Evolutionary conservation across 2,113 vertebrate species (phyloP), one percentile per base, ranked within the genome.

Genomic region (Sisor rabdophorus): DNA sequence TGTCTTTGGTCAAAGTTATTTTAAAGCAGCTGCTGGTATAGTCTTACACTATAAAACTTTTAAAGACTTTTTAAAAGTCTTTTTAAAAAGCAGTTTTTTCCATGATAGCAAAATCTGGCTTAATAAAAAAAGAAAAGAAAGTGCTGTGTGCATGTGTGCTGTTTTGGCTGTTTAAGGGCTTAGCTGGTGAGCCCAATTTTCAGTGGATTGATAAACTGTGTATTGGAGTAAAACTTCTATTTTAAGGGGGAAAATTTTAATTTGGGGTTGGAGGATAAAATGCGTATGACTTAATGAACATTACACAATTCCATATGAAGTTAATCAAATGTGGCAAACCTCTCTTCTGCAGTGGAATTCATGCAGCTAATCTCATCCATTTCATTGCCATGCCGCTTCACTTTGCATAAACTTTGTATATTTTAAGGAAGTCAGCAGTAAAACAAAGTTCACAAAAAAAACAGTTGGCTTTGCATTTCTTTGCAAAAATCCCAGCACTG

Each of bases 181-280:
- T 83, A 73, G 32, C 32, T 67, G 79, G 50, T 76, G 22, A 54
- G 70, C 52, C 26, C 26, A 52, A 79, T 54, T 9, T n/a, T 68
- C 77, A 87, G 73, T 78, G 89, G 89, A 91, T 90, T 87, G 87
- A 91, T 89, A 83, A 88, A 83, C 87, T 85, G 85, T 86, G 81
- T 80, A 81, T 80, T 58, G 74, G 71, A 79, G 82, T 79, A 79
- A 88, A 86, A 85, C 81, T 80, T 79, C 52, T 20, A 59, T 86
- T 85, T 85, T 82, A 81, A 83, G n/a, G 11, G 30, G 58, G n/a
- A 44, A 63, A 63, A 54, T 71, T 59, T 61, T 28, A 60, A 71
- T 83, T 84, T 30, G 71, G 81, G 85, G 79, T 85, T 72, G 81
- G 74, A 69, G 50, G 32, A 56, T 81, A 76, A 15, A 82, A 84